Percentiles rank a stretch among this genome's conserved stretches.
These are phyloP conservation scores for Microplitis manilae DNA, from an alignment of 2,888 invertebrate species.

Conservation along the genomic window DNA sequence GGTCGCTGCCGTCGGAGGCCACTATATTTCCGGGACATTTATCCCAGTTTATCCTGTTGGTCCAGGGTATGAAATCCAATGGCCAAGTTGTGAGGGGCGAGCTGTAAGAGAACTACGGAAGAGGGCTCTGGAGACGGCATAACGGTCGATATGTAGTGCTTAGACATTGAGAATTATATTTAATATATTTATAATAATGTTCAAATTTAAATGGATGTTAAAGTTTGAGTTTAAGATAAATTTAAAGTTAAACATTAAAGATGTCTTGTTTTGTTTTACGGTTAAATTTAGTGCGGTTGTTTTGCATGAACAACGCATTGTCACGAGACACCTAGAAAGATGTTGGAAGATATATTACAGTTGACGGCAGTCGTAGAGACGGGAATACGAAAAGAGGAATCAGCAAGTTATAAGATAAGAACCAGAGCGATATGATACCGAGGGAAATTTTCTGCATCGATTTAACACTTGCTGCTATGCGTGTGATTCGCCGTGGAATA, in stretches of 20 bases:
- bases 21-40: constrained; percentile 75
- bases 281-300: constrained; percentile 62
- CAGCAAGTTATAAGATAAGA: constrained; percentile 46
- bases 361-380: constrained; percentile 35
- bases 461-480: constrained; percentile 56
- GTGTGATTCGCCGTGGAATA: constrained; percentile 61
- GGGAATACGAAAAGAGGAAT: constrained; percentile 41
- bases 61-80: constrained; percentile 43
- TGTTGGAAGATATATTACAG: constrained; percentile 59
- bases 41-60: constrained; percentile 74
- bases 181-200: constrained; percentile 40
- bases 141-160: constrained; percentile 38
- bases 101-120: neutral
- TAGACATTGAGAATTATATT: constrained; percentile 50
- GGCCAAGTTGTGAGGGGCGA: neutral
- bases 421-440: constrained; percentile 15
- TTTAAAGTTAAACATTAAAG: neutral
- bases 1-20: constrained; percentile 64
- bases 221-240: neutral
- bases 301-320: constrained; percentile 64
- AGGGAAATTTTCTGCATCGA: constrained; percentile 59
- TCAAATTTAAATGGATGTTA: neutral
- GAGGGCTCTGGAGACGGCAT: constrained; percentile 14
- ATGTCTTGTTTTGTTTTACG: constrained; percentile 22
- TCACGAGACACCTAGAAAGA: constrained; percentile 61